Percentiles rank a stretch among this genome's conserved stretches.
phyloP scores from a whole-genome alignment of 2,888 invertebrate genomes.

The Pteria penguin region DNA sequence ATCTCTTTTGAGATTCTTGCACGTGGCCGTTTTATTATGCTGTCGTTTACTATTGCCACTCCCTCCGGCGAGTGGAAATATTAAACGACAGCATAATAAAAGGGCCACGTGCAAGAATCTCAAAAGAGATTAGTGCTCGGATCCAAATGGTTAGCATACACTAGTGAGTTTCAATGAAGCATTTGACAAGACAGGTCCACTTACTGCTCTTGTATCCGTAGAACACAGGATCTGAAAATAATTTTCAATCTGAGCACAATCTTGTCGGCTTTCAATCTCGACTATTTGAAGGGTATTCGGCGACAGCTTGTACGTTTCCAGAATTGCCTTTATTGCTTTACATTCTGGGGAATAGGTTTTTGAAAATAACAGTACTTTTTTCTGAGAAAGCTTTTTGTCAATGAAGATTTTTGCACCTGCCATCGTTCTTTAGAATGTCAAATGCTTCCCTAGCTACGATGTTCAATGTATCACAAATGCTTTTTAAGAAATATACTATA shows the following conservation, averaged over 20 bases:
- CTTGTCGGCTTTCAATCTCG: slow-evolving; percentile 77
- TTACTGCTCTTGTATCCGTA: slow-evolving; percentile 73
- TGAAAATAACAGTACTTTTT: slow-evolving; percentile 74
- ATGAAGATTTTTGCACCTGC: slow-evolving; percentile 76
- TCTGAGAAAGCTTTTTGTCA: slow-evolving; percentile 72
- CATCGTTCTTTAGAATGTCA: slow-evolving; percentile 49
- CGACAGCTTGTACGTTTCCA: slow-evolving; percentile 63
- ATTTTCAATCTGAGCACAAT: slow-evolving; percentile 77
- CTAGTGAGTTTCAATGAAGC: too few relatives aligned
- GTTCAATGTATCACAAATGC: too few relatives aligned
- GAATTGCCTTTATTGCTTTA: slow-evolving; percentile 56
- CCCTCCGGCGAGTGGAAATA: too few relatives aligned
- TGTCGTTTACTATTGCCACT: too few relatives aligned
- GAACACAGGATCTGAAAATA: slow-evolving; percentile 77
- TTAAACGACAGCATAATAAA: too few relatives aligned
- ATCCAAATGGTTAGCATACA: too few relatives aligned
- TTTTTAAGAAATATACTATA: too few relatives aligned
- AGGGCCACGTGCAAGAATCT: too few relatives aligned
- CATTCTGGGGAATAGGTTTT: slow-evolving; percentile 73
- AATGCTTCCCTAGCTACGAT: slow-evolving; percentile 17
- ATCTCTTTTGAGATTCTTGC: too few relatives aligned
- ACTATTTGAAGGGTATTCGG: slow-evolving; percentile 69
- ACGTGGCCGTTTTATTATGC: too few relatives aligned
- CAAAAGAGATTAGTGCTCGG: too few relatives aligned
- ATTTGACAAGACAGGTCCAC: too few relatives aligned